Base-by-base conservation (phyloP, 37 sponge, comb jelly and placozoan species). In the Axinella damicornis region DNA sequence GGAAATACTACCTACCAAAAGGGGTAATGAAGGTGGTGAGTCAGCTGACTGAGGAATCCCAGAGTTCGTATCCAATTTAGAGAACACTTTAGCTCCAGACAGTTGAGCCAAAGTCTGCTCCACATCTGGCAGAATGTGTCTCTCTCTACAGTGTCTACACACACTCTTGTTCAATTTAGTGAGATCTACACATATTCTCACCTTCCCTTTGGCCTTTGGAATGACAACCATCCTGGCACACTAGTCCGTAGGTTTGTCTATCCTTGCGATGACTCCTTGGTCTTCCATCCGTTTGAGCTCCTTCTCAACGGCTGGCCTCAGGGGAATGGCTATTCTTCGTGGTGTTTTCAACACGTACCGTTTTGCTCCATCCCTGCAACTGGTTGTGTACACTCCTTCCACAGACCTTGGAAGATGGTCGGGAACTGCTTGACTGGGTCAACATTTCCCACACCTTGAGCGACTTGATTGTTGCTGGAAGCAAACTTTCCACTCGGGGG, bases 271-370 rank as follows among this genome's bases (percentile, higher is more conserved):
- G 2, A 86, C 79, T 32, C 70, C 70, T 4, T 40, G 53, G 36
- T 60, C 30, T 57, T 79, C 87, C 87, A 87, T 87, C 14, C 73
- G 0, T 20, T 87, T 13, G 6, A 79, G 74, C 37, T 87, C 87
- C 0, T 1, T 59, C 30, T 71, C 33, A 32, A 79, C 74, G 25
- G 37, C 58, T 12, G 6, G 4, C 62, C 33, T 2, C 53, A 87
- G 24, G 27, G 88, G 73, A 4, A 80, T 27, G 11, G 88, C 60
- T 20, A 78, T 65, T 63, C 55, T 54, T 72, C 88, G 60, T 46
- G 88, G 81, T 27, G 88, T 56, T 65, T 39, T 59, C 41, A 58
- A 60, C 9, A 69, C 30, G 41, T 46, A 78, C 21, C 69, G 78
- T 54, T 18, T 57, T 30, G 83, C 74, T 14, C 53, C 74, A 41